phyloP scores from a whole-genome alignment of 2,797 vertebrate species.

The Megalops cyprinoides region DNA sequence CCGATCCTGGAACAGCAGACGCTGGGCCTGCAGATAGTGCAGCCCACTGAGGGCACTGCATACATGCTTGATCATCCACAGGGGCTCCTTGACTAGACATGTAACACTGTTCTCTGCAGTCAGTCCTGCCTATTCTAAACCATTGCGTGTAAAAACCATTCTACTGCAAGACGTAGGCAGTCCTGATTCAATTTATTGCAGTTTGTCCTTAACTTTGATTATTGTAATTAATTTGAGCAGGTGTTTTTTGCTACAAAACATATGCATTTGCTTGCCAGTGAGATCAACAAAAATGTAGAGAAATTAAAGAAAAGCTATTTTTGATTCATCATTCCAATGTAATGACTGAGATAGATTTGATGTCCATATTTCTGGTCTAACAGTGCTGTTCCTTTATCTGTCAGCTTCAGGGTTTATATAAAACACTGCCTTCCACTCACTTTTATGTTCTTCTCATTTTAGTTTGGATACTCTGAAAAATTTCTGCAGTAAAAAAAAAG shows the following conservation, averaged over 20 bases:
- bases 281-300: not conserved
- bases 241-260: not conserved
- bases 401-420: not conserved
- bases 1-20: not conserved
- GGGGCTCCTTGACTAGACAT: not conserved
- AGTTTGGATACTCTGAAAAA: not conserved
- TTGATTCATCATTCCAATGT: not conserved
- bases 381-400: not conserved
- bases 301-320: not conserved
- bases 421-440: not conserved
- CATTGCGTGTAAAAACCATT: not conserved
- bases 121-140: not conserved
- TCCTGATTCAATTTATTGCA: no score
- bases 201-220: not conserved
- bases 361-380: no score
- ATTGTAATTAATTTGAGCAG: not conserved
- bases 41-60: not conserved
- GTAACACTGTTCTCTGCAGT: not conserved
- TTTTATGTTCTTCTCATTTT: slow-evolving; percentile 2
- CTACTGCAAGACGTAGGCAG: no score
- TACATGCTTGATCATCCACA: not conserved
- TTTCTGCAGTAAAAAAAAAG: not conserved
- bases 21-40: not conserved
- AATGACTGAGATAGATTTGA: no score
- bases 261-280: not conserved